phyloP scores from a whole-genome alignment of 2,888 invertebrate species.

The Lissonota sp. region DNA sequence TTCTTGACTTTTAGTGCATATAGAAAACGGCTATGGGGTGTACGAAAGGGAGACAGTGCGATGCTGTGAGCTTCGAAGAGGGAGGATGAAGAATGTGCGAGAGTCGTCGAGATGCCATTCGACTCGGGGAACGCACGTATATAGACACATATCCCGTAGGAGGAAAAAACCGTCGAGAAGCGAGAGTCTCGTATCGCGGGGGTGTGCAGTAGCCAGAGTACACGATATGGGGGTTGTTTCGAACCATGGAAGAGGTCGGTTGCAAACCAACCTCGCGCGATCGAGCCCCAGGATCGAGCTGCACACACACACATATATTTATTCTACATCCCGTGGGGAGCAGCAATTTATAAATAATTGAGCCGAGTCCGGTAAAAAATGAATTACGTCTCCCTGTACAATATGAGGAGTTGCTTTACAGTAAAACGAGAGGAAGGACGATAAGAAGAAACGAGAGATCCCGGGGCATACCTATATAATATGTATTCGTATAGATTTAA shows the following conservation, averaged over 20 bases:
- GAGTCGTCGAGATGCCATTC: slow-evolving; percentile 58
- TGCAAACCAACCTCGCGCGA: not conserved
- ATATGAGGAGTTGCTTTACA: slow-evolving; percentile 83
- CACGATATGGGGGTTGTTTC: slow-evolving; percentile 20
- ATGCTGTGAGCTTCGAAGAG: slow-evolving; percentile 40
- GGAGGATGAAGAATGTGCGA: slow-evolving; percentile 49
- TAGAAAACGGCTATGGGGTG: slow-evolving; percentile 23
- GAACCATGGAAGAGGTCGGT: slow-evolving; percentile 4
- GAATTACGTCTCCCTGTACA: slow-evolving; percentile 84
- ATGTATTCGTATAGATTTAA: slow-evolving; percentile 1
- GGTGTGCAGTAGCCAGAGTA: not conserved
- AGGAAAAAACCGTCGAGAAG: slow-evolving; percentile 4
- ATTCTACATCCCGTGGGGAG: slow-evolving; percentile 76
- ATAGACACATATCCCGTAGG: slow-evolving; percentile 1
- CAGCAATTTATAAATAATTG: slow-evolving; percentile 84
- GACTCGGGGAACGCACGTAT: slow-evolving; percentile 39
- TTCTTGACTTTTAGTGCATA: slow-evolving; percentile 13
- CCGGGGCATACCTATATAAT: slow-evolving; percentile 11
- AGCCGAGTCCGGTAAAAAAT: slow-evolving; percentile 84
- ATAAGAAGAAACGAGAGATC: slow-evolving; percentile 59
- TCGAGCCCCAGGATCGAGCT: not conserved
- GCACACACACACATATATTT: not conserved
- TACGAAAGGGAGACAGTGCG: slow-evolving; percentile 49
- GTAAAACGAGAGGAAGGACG: slow-evolving; percentile 81
- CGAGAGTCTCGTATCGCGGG: slow-evolving; percentile 10